Evolutionary conservation across 2,113 vertebrate species (phyloP).

Genomic region (Archilochus colubris): DNA sequence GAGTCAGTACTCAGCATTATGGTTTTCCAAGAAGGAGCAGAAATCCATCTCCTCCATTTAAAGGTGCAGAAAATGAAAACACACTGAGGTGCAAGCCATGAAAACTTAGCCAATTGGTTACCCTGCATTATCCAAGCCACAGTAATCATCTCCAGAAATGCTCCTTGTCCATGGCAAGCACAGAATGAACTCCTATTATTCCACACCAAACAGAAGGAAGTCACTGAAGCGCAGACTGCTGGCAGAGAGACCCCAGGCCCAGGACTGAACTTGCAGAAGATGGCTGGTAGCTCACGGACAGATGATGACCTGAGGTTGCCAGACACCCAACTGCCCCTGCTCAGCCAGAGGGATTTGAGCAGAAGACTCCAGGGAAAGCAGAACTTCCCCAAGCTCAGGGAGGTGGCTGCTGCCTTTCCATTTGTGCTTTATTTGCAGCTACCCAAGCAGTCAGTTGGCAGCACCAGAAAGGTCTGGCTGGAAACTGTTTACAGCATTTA

Average conservation of each 20-base stretch:
- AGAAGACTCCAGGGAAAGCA: background rate
- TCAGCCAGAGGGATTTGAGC: background rate
- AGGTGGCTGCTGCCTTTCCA: background rate
- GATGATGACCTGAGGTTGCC: background rate
- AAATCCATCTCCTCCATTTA: background rate
- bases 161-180: background rate
- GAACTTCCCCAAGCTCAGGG: background rate
- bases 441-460: background rate
- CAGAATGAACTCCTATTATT: accelerated
- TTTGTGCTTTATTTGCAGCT: background rate
- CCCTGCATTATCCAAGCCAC: background rate
- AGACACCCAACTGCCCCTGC: background rate
- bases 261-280: background rate
- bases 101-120: background rate
- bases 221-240: background rate
- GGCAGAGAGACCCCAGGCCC: background rate
- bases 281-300: background rate
- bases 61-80: background rate
- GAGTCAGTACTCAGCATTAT: background rate
- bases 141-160: background rate
- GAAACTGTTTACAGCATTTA: conserved; percentile 49
- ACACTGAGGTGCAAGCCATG: background rate
- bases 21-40: background rate
- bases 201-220: accelerated
- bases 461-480: conserved; percentile 9